Evolutionary conservation across 2,888 invertebrate genomes (phyloP), one percentile per base, ranked within the genome.

Genomic region (Brachynemurus nebulosus): DNA sequence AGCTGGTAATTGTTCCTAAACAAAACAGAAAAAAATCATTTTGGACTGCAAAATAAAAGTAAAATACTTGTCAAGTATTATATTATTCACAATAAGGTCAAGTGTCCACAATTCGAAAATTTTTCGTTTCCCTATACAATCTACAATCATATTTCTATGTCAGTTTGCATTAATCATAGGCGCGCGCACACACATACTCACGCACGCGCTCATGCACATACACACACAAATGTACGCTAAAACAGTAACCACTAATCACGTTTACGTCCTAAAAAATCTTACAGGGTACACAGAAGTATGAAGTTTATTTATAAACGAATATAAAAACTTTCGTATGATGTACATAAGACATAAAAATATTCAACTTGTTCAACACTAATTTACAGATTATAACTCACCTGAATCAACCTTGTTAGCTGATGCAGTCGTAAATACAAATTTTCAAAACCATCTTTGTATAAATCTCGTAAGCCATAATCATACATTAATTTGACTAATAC

Each of bases 391-490:
- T 34, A 25, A 9, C 54, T 59, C 59, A 85, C 85, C 74, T 90
- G 86, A 74, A 93, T 86, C 17, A 98, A 69, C 51, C 90, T 76
- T 58, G 95, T 92, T 34, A 98, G 71, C 63, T 98, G 97, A 66
- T 93, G 95, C 48, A 98, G 76, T 54, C 91, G 77, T 68, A 97
- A 74, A 61, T 96, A 93, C 6, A 99, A 75, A 54, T 89, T 89
- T 64, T 96, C 95, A 63, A 99, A 98, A 39, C 95, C 92, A 53
- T 92, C 90, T 61, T 91, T 92, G 67, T 96, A 98, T 38, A 98
- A 71, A 63, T 97, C 91, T 25, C 98, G 74, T 44, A 98, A 66
- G 1, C 86, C 85, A 60, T 97, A 98, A 46, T 91, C 86, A 63
- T 90, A 96, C 98, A 99, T 98, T 17, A 98, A 74, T 53, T 90